Conservation (phyloP, 2,113 vertebrate genomes). For the Lanius ludovicianus region DNA sequence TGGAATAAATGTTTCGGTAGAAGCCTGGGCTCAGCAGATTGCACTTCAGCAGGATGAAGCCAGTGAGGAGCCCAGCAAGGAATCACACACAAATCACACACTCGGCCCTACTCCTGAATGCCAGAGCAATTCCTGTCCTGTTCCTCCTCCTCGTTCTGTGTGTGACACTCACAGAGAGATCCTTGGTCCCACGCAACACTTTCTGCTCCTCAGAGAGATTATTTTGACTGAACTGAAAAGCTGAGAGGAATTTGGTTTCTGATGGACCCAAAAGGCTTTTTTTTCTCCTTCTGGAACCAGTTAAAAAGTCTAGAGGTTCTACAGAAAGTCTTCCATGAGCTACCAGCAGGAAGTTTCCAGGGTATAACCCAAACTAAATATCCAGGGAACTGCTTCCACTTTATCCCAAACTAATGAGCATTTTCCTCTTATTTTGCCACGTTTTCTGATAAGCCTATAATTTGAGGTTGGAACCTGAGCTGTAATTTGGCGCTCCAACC, state of each 20-base stretch:
- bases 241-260: background rate
- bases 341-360: background rate
- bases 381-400: background rate
- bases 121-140: background rate
- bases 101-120: background rate
- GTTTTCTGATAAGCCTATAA: background rate
- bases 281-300: background rate
- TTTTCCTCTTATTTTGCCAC: background rate
- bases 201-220: background rate
- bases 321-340: background rate
- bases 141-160: background rate
- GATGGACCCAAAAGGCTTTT: background rate
- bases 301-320: background rate
- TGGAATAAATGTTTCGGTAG: background rate
- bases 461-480: background rate
- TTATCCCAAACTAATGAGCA: background rate
- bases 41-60: background rate
- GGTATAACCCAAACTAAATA: background rate
- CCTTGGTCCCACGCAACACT: background rate
- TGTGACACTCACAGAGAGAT: background rate
- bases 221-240: background rate
- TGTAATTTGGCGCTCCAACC: background rate
- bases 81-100: background rate
- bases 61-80: background rate
- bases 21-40: background rate